Percentiles rank a stretch among this genome's conserved stretches.
These are phyloP conservation scores for Diogma glabrata DNA, from an alignment of 2,888 invertebrate species.

Conservation along the genomic window DNA sequence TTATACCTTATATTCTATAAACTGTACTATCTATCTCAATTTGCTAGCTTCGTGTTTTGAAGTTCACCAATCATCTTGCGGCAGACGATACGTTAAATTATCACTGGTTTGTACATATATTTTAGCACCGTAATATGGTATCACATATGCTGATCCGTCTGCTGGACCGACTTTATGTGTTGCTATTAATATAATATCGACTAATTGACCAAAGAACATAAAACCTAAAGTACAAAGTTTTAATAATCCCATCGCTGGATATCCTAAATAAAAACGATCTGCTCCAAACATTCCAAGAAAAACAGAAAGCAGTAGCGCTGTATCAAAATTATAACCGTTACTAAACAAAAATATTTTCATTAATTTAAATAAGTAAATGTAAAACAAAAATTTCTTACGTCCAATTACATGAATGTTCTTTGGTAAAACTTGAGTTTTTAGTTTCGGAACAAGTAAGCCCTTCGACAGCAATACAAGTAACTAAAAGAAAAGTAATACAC, in stretches of 20 bases:
- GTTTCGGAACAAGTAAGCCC: conserved; percentile 72
- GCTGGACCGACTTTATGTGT: conserved; percentile 75
- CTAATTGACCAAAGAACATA: conserved; percentile 87
- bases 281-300: conserved; percentile 97
- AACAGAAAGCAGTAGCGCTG: conserved; percentile 82
- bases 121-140: conserved; percentile 86
- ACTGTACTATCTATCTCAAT: too few species aligned
- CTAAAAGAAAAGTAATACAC: conserved; percentile 39
- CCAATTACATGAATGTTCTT: conserved; percentile 82
- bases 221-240: conserved; percentile 95
- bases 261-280: conserved; percentile 96
- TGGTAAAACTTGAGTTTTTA: conserved; percentile 67
- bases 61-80: conserved; percentile 64
- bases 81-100: conserved; percentile 72
- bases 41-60: too few species aligned
- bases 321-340: conserved; percentile 89
- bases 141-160: conserved; percentile 88
- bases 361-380: neutral
- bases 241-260: conserved; percentile 87
- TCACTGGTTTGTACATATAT: conserved; percentile 68
- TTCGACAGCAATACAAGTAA: conserved; percentile 70
- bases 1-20: too few species aligned
- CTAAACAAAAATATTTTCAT: conserved; percentile 39
- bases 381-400: too few species aligned
- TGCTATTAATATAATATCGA: conserved; percentile 79